A percentile compares a stretch with the other conserved stretches of the same genome.
phyloP scores from a whole-genome alignment of 2,888 invertebrate species.

The Hypomecis punctinalis region DNA sequence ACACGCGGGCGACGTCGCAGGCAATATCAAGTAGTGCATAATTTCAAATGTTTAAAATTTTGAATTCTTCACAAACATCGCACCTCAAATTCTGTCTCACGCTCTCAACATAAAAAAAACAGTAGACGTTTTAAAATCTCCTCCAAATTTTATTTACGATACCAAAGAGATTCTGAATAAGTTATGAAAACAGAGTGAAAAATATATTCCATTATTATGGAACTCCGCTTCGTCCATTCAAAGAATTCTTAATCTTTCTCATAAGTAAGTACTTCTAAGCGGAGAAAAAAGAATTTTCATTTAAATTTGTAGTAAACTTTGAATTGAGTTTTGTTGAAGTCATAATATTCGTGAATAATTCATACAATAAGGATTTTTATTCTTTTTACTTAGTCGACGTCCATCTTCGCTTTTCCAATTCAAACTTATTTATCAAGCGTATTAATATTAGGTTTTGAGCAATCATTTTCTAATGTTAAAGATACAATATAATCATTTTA shows the following conservation, averaged over 20 bases:
- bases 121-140: too few species aligned
- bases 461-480: too few species aligned
- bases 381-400: conserved; percentile 39
- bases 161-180: conserved; percentile 15
- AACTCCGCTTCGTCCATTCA: conserved; percentile 49
- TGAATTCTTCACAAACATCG: too few species aligned
- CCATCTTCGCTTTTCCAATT: neutral
- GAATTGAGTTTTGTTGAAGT: conserved; percentile 69
- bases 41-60: too few species aligned
- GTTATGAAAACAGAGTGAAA: conserved; percentile 40
- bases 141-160: neutral
- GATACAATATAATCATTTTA: too few species aligned
- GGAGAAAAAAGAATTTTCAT: conserved; percentile 67
- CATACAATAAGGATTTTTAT: conserved; percentile 51
- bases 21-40: too few species aligned
- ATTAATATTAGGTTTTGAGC: too few species aligned
- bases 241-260: conserved; percentile 67
- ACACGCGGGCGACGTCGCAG: too few species aligned
- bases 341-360: conserved; percentile 64
- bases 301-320: conserved; percentile 68
- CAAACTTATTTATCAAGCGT: too few species aligned
- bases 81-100: too few species aligned
- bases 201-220: conserved; percentile 44
- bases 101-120: too few species aligned
- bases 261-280: conserved; percentile 60